Base-by-base conservation (phyloP, 2,797 vertebrate species). In the Protosalanx chinensis region DNA sequence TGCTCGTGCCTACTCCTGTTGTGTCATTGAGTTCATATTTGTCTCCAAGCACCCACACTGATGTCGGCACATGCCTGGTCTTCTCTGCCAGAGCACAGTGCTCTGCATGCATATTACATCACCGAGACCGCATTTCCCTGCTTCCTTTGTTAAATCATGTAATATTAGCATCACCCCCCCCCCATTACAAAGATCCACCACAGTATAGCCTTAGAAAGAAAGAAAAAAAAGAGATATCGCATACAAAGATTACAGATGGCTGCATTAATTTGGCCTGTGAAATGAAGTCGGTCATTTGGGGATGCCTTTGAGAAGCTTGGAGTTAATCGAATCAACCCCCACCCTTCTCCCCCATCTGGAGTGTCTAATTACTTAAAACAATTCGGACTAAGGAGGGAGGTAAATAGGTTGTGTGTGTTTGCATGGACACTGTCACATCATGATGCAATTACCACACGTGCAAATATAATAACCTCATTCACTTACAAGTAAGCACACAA, bases 1-100 rank as follows among this genome's bases (percentile, higher is more conserved):
- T 32, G 37, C 82, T 75, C 16, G 60, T 16, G 53, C 53, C 3
- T n/a, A 4, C 60, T 65, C 58, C 59, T 67, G 75, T 72, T 64
- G 68, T 83, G 88, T 90, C 87, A 87, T 65, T 3, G 88, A 77
- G 87, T 90, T 89, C 85, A 87, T 69, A 27, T 79, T 75, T 70
- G 66, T 77, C 74, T 79, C 41, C 41, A 46, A 46, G 41, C 41
- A 46, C 41, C 41, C 41, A 46, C 41, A 46, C 41, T 46, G 41
- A 46, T 46, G 10, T 66, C 41, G 13, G 56, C 70, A 1, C 79
- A 60, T 58, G 49, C 35, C 74, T 71, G 67, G 68, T 16, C 35
- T 72, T 53, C 60, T 53, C 41, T 4, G 7, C 33, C 16, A 30
- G 18, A 29, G 64, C 23, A 13, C 64, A 5, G 23, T 1, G 41